phyloP scores from a whole-genome alignment of 1,140 invertebrate genomes.

The Coelopa frigida region DNA sequence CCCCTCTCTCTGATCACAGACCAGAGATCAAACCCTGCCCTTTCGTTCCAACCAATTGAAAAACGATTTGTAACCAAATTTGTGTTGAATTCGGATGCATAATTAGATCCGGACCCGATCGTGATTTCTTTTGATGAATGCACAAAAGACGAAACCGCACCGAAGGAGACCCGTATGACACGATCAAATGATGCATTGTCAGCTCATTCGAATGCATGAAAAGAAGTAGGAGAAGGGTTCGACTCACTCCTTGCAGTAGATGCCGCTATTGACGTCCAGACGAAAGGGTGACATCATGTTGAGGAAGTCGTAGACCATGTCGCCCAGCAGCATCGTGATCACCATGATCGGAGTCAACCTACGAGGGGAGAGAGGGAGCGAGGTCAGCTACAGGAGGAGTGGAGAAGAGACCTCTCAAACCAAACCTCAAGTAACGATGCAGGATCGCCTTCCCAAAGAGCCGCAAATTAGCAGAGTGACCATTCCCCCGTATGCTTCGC shows the following conservation, averaged over 20 bases:
- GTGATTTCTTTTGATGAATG: too few species aligned
- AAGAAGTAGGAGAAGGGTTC: too few species aligned
- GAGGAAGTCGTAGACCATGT: constrained; percentile 15
- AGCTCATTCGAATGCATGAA: too few species aligned
- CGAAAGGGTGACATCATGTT: constrained; percentile 23
- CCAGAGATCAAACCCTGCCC: too few species aligned
- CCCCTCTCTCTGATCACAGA: too few species aligned
- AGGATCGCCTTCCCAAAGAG: constrained; percentile 11
- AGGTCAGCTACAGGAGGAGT: not conserved
- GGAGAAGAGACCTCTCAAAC: not conserved
- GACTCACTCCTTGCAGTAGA: constrained; percentile 23
- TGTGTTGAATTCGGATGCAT: too few species aligned
- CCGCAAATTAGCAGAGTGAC: constrained; percentile 12
- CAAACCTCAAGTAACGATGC: constrained; percentile 18
- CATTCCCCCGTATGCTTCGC: constrained; percentile 7
- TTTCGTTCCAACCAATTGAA: too few species aligned
- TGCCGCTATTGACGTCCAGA: constrained; percentile 14
- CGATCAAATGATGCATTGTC: too few species aligned
- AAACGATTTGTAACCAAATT: too few species aligned
- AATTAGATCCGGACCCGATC: too few species aligned
- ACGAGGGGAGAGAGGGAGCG: not conserved
- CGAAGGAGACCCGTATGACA: too few species aligned
- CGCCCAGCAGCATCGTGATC: constrained; percentile 16
- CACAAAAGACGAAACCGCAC: too few species aligned
- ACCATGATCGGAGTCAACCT: constrained; percentile 26